Evolutionary conservation across 2,113 vertebrate genomes (phyloP).

Genomic region (Microcebus lehilahytsara): DNA sequence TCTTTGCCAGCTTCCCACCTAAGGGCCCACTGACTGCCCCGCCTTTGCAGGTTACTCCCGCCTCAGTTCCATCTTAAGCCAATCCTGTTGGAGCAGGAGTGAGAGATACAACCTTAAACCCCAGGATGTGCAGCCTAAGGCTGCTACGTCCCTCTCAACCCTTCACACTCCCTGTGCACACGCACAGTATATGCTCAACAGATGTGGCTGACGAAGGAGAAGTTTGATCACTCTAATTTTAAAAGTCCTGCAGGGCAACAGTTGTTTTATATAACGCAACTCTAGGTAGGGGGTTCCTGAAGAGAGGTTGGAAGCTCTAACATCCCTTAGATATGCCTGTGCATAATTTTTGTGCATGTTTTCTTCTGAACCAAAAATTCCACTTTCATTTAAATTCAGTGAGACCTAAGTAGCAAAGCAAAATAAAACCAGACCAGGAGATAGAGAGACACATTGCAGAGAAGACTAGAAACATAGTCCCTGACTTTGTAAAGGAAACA

Average conservation of each 20-base stretch:
- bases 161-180: background rate
- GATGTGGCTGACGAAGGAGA: background rate
- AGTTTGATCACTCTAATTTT: background rate
- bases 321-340: background rate
- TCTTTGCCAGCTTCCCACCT: background rate
- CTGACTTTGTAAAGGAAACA: background rate
- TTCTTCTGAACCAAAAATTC: constrained; percentile 1
- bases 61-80: background rate
- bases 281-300: background rate
- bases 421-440: background rate
- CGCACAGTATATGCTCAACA: background rate
- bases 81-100: background rate
- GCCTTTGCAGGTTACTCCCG: background rate
- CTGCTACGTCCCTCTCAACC: background rate
- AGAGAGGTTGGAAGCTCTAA: background rate
- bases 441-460: background rate
- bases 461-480: background rate
- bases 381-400: constrained; percentile 11
- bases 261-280: background rate
- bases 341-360: background rate
- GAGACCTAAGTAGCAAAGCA: background rate
- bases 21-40: no score
- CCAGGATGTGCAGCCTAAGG: background rate
- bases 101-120: background rate
- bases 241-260: background rate